Base-by-base conservation (phyloP, 2,113 vertebrate species). In the Salvelinus sp. region DNA sequence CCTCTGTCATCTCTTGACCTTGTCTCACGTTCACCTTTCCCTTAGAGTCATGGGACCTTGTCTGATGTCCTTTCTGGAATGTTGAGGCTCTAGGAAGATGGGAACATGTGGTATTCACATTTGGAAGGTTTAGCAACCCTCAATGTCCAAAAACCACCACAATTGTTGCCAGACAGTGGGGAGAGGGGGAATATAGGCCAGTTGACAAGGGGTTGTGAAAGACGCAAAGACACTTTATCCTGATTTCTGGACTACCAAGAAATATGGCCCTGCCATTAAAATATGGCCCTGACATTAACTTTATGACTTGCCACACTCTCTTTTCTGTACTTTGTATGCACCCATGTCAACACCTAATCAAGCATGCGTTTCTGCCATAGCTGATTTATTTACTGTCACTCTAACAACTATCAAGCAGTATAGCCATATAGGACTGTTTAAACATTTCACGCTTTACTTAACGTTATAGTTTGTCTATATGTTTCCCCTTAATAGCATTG, bases 61-160 rank as follows among this genome's bases (percentile, higher is more conserved):
- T 13, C 76, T 18, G 72, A 16, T 57, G 78, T 69, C 38, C 1
- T 57, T 71, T 76, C 70, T 69, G 78, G 33, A 74, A 82, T 75
- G 69, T 77, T 75, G 65, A 74, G 47, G 4, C 66, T 67, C 58
- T 80, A 82, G 66, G 23, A 82, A 48, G 75, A 73, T 23, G n/a
- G 72, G 67, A 69, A 78, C 44, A 38, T 67, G 65, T 76, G 74
- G 77, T 78, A 72, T 67, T 80, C n/a, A 80, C 54, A 72, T 80
- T 67, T 72, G 48, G 58, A 87, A 70, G 33, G 16, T 54, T 80
- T 65, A 73, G 64, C 23, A 7, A 3, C 38, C 58, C 47, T 69
- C 4, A 18, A 18, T 69, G n/a, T 47, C 33, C 66, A 12, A 69
- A 38, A 69, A n/a, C 44, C 47, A 22, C 47, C 10, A 66, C 14